Conservation (phyloP, 1,140 invertebrate genomes). For the Nasonia vitripennis region DNA sequence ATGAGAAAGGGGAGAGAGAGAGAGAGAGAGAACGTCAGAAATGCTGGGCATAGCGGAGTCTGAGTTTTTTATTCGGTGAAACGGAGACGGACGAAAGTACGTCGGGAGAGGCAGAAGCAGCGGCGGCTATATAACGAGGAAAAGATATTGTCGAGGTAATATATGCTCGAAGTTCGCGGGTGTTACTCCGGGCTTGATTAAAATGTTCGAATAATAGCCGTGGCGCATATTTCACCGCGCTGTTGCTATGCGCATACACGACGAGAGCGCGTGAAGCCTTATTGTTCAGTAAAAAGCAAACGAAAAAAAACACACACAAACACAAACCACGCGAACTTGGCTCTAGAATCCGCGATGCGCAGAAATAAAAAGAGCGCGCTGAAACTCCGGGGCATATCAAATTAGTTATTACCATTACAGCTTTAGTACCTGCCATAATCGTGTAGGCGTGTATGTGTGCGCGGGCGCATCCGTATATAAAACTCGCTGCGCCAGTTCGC, state of each 20-base stretch:
- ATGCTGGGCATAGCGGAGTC: constrained; percentile 3
- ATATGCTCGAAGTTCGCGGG: not conserved
- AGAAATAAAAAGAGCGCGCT: not conserved
- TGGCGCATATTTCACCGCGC: not conserved
- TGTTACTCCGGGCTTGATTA: not conserved
- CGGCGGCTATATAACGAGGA: not conserved
- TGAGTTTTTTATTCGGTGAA: not conserved
- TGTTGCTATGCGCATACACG: not conserved
- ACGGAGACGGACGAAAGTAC: not conserved
- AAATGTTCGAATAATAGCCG: not conserved
- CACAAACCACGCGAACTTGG: not conserved
- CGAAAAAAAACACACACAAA: not conserved
- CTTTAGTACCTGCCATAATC: constrained; percentile 11
- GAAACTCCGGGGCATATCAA: not conserved
- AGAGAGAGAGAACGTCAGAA: not conserved
- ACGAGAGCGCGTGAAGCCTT: not conserved
- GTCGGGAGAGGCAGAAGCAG: not conserved
- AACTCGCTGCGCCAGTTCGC: not conserved
- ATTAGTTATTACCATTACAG: constrained; percentile 1
- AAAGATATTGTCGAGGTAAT: not conserved
- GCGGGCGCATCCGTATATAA: not conserved
- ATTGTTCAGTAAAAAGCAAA: not conserved
- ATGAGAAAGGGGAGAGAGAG: not conserved
- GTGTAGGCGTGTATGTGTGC: not conserved
- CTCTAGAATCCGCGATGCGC: not conserved